phyloP scores from a whole-genome alignment of 2,888 invertebrate species.

The Chrysomela aeneicollis region DNA sequence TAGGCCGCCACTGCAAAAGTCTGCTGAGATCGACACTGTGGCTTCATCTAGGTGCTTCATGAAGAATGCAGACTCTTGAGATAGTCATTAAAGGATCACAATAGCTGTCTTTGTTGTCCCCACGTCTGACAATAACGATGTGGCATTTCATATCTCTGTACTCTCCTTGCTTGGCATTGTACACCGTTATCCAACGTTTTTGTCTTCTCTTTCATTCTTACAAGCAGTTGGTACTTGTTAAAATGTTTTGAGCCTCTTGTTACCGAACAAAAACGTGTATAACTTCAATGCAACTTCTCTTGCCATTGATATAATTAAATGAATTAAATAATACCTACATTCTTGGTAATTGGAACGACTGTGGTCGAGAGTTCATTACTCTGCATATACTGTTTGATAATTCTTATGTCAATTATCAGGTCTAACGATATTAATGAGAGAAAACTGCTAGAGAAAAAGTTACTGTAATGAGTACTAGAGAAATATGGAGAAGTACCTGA shows the following conservation, averaged over 20 bases:
- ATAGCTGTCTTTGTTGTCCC: slow-evolving; percentile 57
- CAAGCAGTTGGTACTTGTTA: slow-evolving; percentile 35
- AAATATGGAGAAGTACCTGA: too few relatives aligned
- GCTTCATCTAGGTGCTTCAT: slow-evolving; percentile 35
- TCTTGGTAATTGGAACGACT: neutral
- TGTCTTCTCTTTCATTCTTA: slow-evolving; percentile 26
- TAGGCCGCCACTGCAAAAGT: neutral
- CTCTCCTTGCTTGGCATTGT: slow-evolving; percentile 15
- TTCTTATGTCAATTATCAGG: too few relatives aligned
- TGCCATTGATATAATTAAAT: slow-evolving; percentile 24
- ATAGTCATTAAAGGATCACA: slow-evolving; percentile 59
- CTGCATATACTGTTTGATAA: too few relatives aligned
- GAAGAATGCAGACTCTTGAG: slow-evolving; percentile 53
- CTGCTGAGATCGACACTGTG: slow-evolving; percentile 31
- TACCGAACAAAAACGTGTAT: slow-evolving; percentile 22
- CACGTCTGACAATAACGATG: slow-evolving; percentile 53
- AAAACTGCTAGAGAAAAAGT: too few relatives aligned
- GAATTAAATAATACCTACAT: slow-evolving; percentile 25
- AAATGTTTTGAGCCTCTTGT: slow-evolving; percentile 38
- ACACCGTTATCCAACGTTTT: slow-evolving; percentile 16
- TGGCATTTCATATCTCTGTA: slow-evolving; percentile 17
- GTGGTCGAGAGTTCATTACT: neutral
- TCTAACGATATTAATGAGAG: too few relatives aligned
- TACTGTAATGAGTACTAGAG: too few relatives aligned
- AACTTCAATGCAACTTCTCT: slow-evolving; percentile 17